Percentiles rank a stretch among this genome's conserved stretches.
phyloP scores from a whole-genome alignment of 1,140 invertebrate species.

The Cyrtorhinus lividipennis region DNA sequence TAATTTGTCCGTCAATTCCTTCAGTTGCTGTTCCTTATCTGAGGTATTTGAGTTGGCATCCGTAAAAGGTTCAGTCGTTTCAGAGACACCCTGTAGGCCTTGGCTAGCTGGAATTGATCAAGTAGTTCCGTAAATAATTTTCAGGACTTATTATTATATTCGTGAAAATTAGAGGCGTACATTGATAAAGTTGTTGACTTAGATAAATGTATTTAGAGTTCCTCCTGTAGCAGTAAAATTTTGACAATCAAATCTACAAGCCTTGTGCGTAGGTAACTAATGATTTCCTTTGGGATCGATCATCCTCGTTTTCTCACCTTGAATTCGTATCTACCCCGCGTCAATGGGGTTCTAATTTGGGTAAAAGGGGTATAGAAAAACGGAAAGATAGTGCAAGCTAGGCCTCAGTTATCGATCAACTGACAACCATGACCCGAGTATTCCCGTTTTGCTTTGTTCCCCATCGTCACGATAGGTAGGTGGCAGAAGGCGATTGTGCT shows the following conservation, averaged over 20 bases:
- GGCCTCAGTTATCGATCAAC: not conserved
- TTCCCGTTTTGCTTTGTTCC: not conserved
- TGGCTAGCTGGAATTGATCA: slow-evolving; percentile 9
- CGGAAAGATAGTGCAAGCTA: not conserved
- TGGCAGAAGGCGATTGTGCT: no score
- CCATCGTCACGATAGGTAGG: not conserved
- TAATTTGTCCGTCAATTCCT: slow-evolving; percentile 44
- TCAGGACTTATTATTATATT: no score
- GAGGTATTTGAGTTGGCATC: slow-evolving; percentile 10
- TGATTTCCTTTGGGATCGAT: no score
- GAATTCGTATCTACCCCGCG: no score
- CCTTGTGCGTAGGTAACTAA: no score
- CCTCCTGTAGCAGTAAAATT: no score
- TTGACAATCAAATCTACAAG: no score
- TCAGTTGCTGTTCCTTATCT: slow-evolving; percentile 32
- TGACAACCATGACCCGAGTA: not conserved
- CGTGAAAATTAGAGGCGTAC: no score
- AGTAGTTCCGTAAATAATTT: no score
- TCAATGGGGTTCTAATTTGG: not conserved
- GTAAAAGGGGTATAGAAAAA: not conserved
- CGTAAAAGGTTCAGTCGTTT: not conserved
- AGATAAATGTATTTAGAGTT: no score
- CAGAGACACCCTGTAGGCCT: not conserved
- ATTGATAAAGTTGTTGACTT: no score
- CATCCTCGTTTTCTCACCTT: no score